Evolutionary conservation across 64 coral and sea anemone species (phyloP).

Genomic region (Acropora yongei): DNA sequence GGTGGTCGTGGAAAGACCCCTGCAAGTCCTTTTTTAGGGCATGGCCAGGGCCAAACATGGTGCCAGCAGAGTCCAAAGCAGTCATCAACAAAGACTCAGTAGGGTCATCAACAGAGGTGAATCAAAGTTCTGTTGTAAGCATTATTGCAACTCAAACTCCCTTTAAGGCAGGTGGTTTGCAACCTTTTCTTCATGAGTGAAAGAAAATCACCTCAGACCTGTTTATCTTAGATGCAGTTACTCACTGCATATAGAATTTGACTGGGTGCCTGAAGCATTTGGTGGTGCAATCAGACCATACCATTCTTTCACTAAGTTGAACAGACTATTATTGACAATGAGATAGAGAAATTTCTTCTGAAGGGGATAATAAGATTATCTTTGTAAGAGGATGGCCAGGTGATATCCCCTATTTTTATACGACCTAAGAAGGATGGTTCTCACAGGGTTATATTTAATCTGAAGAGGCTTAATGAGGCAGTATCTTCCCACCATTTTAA

Average conservation of each 20-base stretch:
- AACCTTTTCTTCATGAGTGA: slow-evolving; percentile 34
- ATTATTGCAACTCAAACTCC: slow-evolving; percentile 48
- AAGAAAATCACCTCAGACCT: slow-evolving; percentile 63
- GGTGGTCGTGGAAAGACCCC: background rate
- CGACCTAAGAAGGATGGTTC: slow-evolving; percentile 77
- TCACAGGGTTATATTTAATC: slow-evolving; percentile 62
- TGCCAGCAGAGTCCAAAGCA: slow-evolving; percentile 13
- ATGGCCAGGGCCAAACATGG: slow-evolving; percentile 46
- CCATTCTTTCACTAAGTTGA: background rate
- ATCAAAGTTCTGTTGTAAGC: slow-evolving; percentile 22
- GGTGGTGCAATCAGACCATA: slow-evolving; percentile 25
- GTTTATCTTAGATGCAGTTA: slow-evolving; percentile 72
- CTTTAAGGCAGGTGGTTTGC: slow-evolving; percentile 41
- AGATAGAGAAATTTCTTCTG: no score
- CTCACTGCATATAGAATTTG: slow-evolving; percentile 70
- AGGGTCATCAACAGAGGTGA: slow-evolving; percentile 45
- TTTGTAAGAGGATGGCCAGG: no score
- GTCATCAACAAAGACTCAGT: slow-evolving; percentile 42
- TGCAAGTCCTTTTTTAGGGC: slow-evolving; percentile 57
- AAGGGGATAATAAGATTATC: no score
- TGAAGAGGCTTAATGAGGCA: slow-evolving; percentile 59
- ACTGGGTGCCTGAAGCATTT: slow-evolving; percentile 10
- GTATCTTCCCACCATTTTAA: slow-evolving; percentile 45
- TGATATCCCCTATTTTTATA: slow-evolving; percentile 65
- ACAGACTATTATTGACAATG: no score